These are phyloP conservation scores for Bombus pascuorum DNA, from an alignment of 1,140 invertebrate species.

Conservation along the genomic window DNA sequence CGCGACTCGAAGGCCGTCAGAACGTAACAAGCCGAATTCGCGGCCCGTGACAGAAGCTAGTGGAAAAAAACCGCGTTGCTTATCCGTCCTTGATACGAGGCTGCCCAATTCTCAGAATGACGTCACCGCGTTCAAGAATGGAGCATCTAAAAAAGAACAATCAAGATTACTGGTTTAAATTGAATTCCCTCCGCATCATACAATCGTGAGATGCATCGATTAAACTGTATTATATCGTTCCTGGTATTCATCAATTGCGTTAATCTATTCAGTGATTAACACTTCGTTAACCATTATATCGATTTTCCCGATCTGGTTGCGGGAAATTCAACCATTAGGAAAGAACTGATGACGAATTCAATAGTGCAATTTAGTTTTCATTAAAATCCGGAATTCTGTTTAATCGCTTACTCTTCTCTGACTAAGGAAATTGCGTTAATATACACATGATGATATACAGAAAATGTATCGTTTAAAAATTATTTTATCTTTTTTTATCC, in stretches of 20 bases:
- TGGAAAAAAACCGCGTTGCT: conserved; percentile 37
- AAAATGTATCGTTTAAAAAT: too few relatives aligned
- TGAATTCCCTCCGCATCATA: neutral
- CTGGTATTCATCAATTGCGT: neutral
- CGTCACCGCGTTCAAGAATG: conserved; percentile 6
- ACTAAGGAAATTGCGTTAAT: too few relatives aligned
- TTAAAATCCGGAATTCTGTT: neutral
- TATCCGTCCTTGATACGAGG: conserved; percentile 32
- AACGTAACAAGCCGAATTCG: conserved; percentile 1
- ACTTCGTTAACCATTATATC: neutral
- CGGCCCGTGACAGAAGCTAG: neutral
- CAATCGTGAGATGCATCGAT: neutral
- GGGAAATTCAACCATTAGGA: neutral
- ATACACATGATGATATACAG: too few relatives aligned
- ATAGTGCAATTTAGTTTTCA: neutral
- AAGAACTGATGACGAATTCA: neutral
- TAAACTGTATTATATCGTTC: neutral
- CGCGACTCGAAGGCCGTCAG: neutral
- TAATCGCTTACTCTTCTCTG: too few relatives aligned
- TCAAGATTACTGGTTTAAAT: neutral
- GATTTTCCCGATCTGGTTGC: neutral
- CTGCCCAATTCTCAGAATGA: conserved; percentile 29
- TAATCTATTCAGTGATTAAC: neutral
- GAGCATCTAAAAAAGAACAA: neutral
- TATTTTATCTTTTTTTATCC: neutral